Conservation (phyloP, 2,113 vertebrate genomes). For the cattle (Bos taurus) region DNA sequence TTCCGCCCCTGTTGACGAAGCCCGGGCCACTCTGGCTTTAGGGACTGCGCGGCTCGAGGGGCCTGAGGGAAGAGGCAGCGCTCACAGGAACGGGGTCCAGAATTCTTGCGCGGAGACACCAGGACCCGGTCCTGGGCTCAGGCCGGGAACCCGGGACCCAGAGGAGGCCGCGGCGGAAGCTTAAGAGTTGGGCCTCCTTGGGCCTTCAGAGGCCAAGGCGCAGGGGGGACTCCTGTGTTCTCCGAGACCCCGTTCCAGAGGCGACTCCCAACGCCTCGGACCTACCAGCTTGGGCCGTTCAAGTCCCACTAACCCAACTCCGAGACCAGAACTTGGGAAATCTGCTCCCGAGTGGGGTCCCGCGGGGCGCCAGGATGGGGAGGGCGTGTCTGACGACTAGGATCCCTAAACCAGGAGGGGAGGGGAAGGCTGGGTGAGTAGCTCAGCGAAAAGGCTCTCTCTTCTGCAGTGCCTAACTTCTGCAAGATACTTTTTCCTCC, state of each 20-base stretch:
- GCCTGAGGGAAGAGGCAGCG: not conserved
- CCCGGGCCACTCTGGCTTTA: not conserved
- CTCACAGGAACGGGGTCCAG: not conserved
- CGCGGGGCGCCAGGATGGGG: not conserved
- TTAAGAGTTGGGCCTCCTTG: slow-evolving; percentile 1
- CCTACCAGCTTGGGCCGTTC: not conserved
- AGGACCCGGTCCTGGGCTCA: not conserved
- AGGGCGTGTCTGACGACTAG: slow-evolving; percentile 28
- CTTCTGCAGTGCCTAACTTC: not conserved
- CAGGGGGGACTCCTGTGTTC: not conserved
- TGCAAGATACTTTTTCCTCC: not conserved
- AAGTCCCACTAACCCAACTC: not conserved
- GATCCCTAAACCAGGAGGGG: not conserved
- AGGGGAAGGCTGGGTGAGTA: not conserved
- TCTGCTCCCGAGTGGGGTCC: not conserved
- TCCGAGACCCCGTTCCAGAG: not conserved
- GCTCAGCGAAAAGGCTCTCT: not conserved
- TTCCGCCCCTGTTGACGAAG: not conserved
- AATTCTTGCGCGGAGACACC: not conserved
- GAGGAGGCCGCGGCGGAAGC: not conserved
- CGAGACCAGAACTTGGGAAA: not conserved
- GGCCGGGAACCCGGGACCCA: not conserved
- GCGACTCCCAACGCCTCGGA: not conserved
- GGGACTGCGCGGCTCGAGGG: not conserved
- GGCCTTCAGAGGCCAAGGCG: not conserved